A percentile compares a stretch with the other conserved stretches of the same genome.
Conservation (phyloP, 1,140 invertebrate genomes). For the Ephestia elutella region DNA sequence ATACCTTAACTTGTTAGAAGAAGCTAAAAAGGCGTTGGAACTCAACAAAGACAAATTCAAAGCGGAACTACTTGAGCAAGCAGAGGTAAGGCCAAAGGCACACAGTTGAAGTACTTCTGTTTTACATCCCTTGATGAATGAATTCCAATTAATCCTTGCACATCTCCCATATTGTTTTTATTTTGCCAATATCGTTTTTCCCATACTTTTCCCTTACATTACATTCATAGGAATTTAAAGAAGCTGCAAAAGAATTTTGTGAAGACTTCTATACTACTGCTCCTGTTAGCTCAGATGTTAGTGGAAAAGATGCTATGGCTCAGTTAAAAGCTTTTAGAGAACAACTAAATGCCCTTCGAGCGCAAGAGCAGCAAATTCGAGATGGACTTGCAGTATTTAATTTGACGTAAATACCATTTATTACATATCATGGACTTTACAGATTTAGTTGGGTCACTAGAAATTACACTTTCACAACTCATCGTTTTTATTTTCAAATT, state of each 20-base stretch:
- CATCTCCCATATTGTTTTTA: too few relatives aligned
- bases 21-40: constrained; percentile 79
- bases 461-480: too few relatives aligned
- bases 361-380: constrained; percentile 79
- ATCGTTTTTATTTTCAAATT: too few relatives aligned
- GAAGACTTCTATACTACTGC: constrained; percentile 79
- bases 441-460: too few relatives aligned
- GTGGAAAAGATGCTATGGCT: constrained; percentile 78
- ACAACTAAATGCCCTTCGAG: constrained; percentile 77
- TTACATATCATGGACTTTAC: too few relatives aligned
- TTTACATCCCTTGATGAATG: too few relatives aligned
- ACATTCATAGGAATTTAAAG: constrained; percentile 75
- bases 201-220: constrained; percentile 12
- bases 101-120: too few relatives aligned
- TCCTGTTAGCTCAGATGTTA: constrained; percentile 77
- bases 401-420: constrained; percentile 59
- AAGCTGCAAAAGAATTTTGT: constrained; percentile 76
- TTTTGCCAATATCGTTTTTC: not conserved
- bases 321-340: constrained; percentile 77
- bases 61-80: constrained; percentile 78
- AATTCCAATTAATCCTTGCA: too few relatives aligned
- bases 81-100: constrained; percentile 58
- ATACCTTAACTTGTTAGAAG: constrained; percentile 79
- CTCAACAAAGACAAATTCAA: constrained; percentile 84
- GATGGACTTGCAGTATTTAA: constrained; percentile 83